Evolutionary conservation across 2,888 invertebrate species (phyloP), one percentile per base, ranked within the genome.

Genomic region (Gari tellinella): DNA sequence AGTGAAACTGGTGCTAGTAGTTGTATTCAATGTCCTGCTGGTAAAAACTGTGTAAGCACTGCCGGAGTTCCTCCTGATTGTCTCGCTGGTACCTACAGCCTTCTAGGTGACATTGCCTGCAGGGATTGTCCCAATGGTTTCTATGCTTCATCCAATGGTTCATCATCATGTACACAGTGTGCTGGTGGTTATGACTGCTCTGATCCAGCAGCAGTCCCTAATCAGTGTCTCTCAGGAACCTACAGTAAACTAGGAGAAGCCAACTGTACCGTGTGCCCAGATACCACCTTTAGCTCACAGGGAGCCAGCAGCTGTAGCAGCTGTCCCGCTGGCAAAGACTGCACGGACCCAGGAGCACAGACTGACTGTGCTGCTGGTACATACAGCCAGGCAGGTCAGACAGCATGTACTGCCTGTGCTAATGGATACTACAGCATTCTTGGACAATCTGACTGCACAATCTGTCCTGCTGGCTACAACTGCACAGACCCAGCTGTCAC

Each of bases 401-500:
- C 58, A 19, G 43, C 19, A 8, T 77, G 80, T 61, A 57, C 58
- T 15, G 26, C 48, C 12, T 80, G 81, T 66, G 14, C 25, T 25
- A 19, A 31, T 37, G 82, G 82, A 19, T 68, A 61, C 48, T 68
- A 72, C 21, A 70, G 68, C n/a, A 31, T 10, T n/a, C 43, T 37
- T 14, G 70, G 68, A n/a, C n/a, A 17, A n/a, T 64, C 57, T 1
- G 60, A 70, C 17, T 89, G 89, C 72, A 69, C 72, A 2, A 55
- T 72, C 2, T 90, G 90, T 67, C 84, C 86, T 10, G 76, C 82
- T 8, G 90, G 90, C 17, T 73, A 82, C 31, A 65, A 84, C 8
- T 90, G 90, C 65, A 67, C 76, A 2, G 82, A 85, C 56, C 82
- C 87, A 25, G 68, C 68, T 15, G 57, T 61, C 10, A 75, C 85